A percentile compares a stretch with the other conserved stretches of the same genome.
phyloP scores from a whole-genome alignment of 2,797 vertebrate species.

The Rhabdophis nuchalis region DNA sequence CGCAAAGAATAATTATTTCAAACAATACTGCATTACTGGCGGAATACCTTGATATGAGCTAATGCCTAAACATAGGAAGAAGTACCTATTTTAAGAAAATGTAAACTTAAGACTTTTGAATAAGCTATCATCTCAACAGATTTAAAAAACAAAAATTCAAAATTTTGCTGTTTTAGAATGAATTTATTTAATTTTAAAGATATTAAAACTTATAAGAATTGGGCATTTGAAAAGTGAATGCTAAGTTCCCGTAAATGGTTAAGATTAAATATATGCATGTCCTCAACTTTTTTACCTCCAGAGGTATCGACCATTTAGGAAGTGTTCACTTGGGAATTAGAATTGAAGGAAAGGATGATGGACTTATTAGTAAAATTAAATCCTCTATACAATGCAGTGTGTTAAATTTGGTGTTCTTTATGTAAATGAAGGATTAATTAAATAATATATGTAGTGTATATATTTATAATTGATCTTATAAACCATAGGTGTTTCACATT shows the following conservation, averaged over 20 bases:
- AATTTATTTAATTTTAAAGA: neutral
- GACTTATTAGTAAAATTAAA: neutral
- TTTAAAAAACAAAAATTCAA: neutral
- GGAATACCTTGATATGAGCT: neutral
- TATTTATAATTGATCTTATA: neutral
- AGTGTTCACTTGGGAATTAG: neutral
- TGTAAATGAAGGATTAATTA: neutral
- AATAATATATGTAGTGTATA: neutral
- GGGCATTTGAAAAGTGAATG: neutral
- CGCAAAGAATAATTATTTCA: neutral
- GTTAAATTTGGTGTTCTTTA: neutral
- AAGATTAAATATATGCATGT: neutral
- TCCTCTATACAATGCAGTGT: neutral
- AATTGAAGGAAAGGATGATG: neutral
- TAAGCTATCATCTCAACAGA: neutral
- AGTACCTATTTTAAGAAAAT: neutral
- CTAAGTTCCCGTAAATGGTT: neutral
- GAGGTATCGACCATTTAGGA: neutral
- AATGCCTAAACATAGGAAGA: neutral
- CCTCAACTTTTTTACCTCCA: neutral
- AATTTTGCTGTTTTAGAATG: neutral
- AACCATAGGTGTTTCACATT: neutral
- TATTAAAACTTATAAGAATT: neutral
- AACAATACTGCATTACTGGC: neutral
- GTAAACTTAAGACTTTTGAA: neutral